phyloP scores from a whole-genome alignment of 2,797 vertebrate genomes.

The Eulemur albifrons region DNA sequence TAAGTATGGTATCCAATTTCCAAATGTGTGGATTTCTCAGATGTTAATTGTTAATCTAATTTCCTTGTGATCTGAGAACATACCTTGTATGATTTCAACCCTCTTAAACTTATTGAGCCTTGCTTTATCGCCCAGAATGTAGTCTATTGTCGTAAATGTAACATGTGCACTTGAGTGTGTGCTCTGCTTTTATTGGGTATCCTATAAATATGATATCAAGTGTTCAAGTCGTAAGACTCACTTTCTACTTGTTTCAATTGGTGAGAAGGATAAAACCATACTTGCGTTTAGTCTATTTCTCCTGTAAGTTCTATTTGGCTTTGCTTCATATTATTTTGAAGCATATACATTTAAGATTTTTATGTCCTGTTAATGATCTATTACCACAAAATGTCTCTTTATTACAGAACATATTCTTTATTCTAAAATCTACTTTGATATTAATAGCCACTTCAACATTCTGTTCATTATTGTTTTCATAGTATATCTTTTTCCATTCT shows the following conservation, averaged over 20 bases:
- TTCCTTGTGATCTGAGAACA: neutral
- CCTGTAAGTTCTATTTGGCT: neutral
- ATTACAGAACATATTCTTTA: neutral
- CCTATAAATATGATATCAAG: constrained; percentile 12
- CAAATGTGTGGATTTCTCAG: constrained; percentile 18
- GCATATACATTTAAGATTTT: neutral
- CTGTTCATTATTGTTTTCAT: neutral
- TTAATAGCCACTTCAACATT: neutral
- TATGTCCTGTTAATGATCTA: neutral
- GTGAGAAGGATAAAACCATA: neutral
- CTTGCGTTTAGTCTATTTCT: neutral
- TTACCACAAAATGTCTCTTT: neutral
- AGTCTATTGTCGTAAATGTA: neutral
- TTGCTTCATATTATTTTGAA: neutral
- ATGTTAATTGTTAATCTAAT: neutral
- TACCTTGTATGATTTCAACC: neutral
- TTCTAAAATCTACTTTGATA: neutral
- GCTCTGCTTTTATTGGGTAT: neutral
- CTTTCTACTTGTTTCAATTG: neutral
- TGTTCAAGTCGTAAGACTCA: too few relatives aligned
- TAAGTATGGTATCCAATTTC: neutral
- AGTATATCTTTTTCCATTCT: neutral
- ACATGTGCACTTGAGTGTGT: neutral
- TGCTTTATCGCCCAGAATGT: neutral
- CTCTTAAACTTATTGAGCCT: neutral